Base-by-base conservation (phyloP, 2,888 invertebrate species). In the Philopedon plagiatum region DNA sequence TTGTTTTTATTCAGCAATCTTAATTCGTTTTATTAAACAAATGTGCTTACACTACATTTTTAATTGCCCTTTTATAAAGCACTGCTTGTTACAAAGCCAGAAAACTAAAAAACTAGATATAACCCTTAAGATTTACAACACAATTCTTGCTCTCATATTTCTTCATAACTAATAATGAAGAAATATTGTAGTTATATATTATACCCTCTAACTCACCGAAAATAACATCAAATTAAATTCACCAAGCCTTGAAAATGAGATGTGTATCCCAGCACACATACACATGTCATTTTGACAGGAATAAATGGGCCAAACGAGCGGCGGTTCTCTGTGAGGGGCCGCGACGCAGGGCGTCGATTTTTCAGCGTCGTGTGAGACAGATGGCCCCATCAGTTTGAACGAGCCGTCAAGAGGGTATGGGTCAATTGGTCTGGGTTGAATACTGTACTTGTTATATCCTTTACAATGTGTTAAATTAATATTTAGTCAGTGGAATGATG, bases 241-340 rank as follows among this genome's bases (percentile, higher is more conserved):
- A 51, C 9, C 51, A 29, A 51, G 51, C 15, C 51, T 11, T 32
- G 56, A 54, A 75, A 76, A 75, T 76, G 76, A 77, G 77, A 77
- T 68, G 87, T 87, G 87, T 86, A 86, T 86, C 79, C 82, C 78
- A 78, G 80, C 81, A 82, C 81, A 83, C 81, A 82, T 83, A 83
- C 83, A 83, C 83, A 83, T 82, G 83, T 84, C 83, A 83, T 82
- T 81, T 81, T 78, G 82, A 82, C 82, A 81, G 81, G 81, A 82
- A 85, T 84, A 84, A 84, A 84, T 84, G 81, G 82, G 79, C 80
- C 81, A 83, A 84, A 85, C 83, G 83, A 84, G 69, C 61, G 68
- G 60, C 65, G 69, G 69, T 71, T 65, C 54, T 64, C 56, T 32
- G 58, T 32, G 44, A 60, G 64, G 63, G 65, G 64, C 58, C 57